Base-by-base conservation (phyloP, 2,888 invertebrate genomes). In the Cancer borealis region DNA sequence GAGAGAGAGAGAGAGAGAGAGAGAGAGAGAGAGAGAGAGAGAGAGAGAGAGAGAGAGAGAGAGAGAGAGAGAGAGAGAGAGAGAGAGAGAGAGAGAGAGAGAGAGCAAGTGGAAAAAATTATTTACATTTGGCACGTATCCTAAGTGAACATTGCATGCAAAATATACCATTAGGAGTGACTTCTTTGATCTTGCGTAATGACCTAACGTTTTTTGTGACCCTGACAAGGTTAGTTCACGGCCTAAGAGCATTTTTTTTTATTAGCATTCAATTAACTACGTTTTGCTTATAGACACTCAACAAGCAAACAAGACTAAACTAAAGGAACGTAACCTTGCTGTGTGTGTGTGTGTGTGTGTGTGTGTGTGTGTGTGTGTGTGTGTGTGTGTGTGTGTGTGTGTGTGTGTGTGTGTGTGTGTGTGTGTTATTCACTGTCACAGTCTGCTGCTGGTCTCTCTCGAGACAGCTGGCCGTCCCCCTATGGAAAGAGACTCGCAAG, bases 61-160 rank as follows among this genome's bases (percentile, higher is more conserved):
- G 39, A 30, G n/a, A 14, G 17, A 84, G 39, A 39, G 84, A 84
- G 84, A 84, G 84, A 84, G 39, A 84, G 39, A 84, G 39, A 84
- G 39, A 84, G 84, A 39, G 89, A 89, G 89, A 47, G 47, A n/a
- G 46, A 47, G 47, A 89, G 47, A 84, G 84, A 39, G 89, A 89
- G 49, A 26, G n/a, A 47, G 26, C 17, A 47, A 89, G 47, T 21
- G 89, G 47, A 47, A 89, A 39, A 84, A 84, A 84, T 14, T 84
- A 30, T 10, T 47, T 47, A 89, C 54, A 49, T 89, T 89, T 54
- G 54, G 89, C 89, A 47, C 12, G 54, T 47, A 47, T 49, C 89
- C 47, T 39, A 39, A 84, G 84, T 39, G 84, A 39, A 39, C 39
- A 30, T 30, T 84, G 84, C 84, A 39, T 84, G 12, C 14, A 84